Percentiles rank a stretch among this genome's conserved stretches.
Conservation (phyloP, 37 sponge, comb jelly and placozoan species). For the Ianthella basta region DNA sequence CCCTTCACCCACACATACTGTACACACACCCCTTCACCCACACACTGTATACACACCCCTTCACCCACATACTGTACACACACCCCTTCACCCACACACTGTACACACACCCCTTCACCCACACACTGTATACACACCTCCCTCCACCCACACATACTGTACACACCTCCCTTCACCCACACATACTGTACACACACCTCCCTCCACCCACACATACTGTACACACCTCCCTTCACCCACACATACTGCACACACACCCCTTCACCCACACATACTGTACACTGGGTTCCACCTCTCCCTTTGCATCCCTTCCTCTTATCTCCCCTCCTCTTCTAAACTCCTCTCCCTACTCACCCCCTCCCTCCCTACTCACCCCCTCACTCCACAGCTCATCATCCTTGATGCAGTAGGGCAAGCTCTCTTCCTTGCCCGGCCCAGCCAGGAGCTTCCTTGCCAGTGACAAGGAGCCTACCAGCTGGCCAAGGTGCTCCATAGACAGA, state of each 20-base stretch:
- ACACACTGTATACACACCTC: neutral
- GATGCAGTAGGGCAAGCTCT: neutral
- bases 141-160: conserved; percentile 21
- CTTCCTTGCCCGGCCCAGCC: neutral
- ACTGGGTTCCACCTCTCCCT: no score
- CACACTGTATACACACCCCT: no score
- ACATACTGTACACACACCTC: neutral
- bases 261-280: neutral
- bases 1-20: neutral
- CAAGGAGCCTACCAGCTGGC: neutral
- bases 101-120: neutral
- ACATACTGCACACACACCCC: conserved; percentile 10
- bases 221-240: neutral
- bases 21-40: conserved; percentile 1
- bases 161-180: neutral
- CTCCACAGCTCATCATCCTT: conserved; percentile 10
- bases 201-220: neutral
- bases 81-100: neutral
- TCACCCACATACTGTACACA: neutral
- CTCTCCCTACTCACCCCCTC: no score
- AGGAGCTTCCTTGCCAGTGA: neutral
- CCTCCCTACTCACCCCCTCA: no score
- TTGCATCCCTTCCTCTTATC: no score
- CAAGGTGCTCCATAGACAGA: neutral
- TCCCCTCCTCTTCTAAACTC: no score